Conservation (phyloP, 2,797 vertebrate genomes). For the Amblyraja radiata region DNA sequence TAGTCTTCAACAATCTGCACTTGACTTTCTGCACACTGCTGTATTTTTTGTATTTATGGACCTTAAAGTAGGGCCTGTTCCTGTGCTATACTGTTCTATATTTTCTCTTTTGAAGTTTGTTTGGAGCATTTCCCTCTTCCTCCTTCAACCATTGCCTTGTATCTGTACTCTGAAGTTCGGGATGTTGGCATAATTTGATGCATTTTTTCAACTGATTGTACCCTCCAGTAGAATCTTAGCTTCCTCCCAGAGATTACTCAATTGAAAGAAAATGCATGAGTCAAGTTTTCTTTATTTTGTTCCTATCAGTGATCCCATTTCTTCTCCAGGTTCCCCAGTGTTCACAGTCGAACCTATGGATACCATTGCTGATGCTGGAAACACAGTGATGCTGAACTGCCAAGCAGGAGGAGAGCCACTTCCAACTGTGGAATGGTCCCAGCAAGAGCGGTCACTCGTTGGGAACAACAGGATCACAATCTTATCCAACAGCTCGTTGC, state of each 20-base stretch:
- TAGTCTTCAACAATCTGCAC: too few relatives aligned
- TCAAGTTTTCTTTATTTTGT: not conserved
- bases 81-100: not conserved
- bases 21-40: too few relatives aligned
- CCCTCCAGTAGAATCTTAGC: not conserved
- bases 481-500: slow-evolving; percentile 73
- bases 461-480: slow-evolving; percentile 56
- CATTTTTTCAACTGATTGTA: not conserved
- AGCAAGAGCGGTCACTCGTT: slow-evolving; percentile 62
- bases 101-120: not conserved
- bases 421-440: slow-evolving; percentile 74
- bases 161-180: not conserved
- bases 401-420: slow-evolving; percentile 77
- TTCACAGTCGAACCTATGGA: slow-evolving; percentile 72
- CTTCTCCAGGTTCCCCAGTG: slow-evolving; percentile 69
- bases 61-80: too few relatives aligned
- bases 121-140: not conserved
- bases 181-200: not conserved
- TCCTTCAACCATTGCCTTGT: not conserved
- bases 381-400: slow-evolving; percentile 73
- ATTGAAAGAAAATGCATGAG: not conserved
- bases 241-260: not conserved
- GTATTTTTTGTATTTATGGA: too few relatives aligned
- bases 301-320: not conserved
- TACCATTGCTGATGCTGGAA: slow-evolving; percentile 68